Evolutionary conservation across 1,140 invertebrate genomes (phyloP).

Genomic region (Drosophila seguyi): DNA sequence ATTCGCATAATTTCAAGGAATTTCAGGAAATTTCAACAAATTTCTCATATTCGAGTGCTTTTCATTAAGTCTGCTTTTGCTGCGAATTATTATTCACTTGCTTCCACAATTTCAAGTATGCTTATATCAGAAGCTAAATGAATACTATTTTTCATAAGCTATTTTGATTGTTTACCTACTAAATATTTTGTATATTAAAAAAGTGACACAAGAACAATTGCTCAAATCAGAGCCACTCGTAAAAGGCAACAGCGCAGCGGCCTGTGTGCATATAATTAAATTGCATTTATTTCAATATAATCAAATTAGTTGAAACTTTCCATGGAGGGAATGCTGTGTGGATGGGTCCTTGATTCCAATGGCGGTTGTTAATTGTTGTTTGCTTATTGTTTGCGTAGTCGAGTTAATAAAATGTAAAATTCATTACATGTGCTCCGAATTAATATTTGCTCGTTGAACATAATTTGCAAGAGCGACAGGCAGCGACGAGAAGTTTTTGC

Average conservation of each 20-base stretch:
- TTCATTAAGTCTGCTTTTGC: conserved; percentile 13
- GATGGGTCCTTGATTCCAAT: not conserved
- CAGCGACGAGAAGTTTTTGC: not conserved
- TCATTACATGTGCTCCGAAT: conserved; percentile 3
- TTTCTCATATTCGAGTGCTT: conserved; percentile 16
- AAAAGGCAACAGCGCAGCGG: not conserved
- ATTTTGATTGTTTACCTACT: not conserved
- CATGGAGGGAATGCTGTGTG: not conserved
- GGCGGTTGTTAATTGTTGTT: conserved; percentile 1
- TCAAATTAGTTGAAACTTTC: conserved; percentile 3
- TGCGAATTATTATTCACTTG: conserved; percentile 15
- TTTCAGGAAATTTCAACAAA: conserved; percentile 18
- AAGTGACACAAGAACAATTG: not conserved
- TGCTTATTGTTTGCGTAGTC: not conserved
- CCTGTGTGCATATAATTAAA: conserved; percentile 19
- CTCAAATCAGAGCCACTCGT: not conserved
- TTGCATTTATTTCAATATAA: conserved; percentile 13
- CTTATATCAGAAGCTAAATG: not conserved
- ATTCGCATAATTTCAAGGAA: conserved; percentile 22
- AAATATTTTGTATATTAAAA: not conserved
- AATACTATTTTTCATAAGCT: not conserved
- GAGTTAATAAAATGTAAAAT: conserved; percentile 11
- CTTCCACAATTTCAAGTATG: not conserved
- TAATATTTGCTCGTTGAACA: not conserved
- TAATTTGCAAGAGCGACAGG: conserved; percentile 1